Evolutionary conservation across 2,797 vertebrate species (phyloP), one percentile per base, ranked within the genome.

Genomic region (Columba guinea): DNA sequence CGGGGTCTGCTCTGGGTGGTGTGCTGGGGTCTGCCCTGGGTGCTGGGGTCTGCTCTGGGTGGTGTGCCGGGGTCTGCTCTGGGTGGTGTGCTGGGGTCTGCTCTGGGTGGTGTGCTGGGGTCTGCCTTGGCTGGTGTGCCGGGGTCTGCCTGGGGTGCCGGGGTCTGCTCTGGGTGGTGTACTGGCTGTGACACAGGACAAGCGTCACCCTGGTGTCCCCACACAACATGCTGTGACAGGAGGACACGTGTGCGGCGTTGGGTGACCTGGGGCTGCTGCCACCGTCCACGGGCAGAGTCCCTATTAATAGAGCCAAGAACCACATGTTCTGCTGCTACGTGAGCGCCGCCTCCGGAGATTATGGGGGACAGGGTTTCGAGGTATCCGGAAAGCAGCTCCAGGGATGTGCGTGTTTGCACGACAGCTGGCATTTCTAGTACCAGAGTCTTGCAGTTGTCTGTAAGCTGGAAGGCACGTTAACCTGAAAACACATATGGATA

Each of bases 201-300:
- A 11, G 41, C 21, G 21, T 35, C 49, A 39, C 35, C 20, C 41
- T 35, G 27, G 23, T 49, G 68, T 7, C 10, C 8, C 24, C 11
- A 7, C 62, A 4, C 7, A 3, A 9, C 52, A 3, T 1, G 14
- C 74, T n/a, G 32, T 3, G 11, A 35, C 10, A 27, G 1, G 32
- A 18, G 84, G 34, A 35, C 49, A 30, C n/a, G 2, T 3, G 5
- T 4, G 0, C 0, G 0, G 44, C 1, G 58, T 26, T 59, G 15
- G 0, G n/a, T 56, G 85, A 53, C 3, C 60, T 4, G 0, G 18
- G 37, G 44, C 44, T 58, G 88, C 74, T 55, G 64, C 69, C 69
- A 2, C 87, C 23, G 22, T 9, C 84, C 30, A 7, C n/a, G 22
- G 73, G 44, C 82, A 49, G 12, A 2, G 51, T 7, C 74, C 58